A percentile compares a stretch with the other conserved stretches of the same genome.
These are phyloP conservation scores for Phyto melanocephala DNA, from an alignment of 2,888 invertebrate genomes.

Conservation along the genomic window DNA sequence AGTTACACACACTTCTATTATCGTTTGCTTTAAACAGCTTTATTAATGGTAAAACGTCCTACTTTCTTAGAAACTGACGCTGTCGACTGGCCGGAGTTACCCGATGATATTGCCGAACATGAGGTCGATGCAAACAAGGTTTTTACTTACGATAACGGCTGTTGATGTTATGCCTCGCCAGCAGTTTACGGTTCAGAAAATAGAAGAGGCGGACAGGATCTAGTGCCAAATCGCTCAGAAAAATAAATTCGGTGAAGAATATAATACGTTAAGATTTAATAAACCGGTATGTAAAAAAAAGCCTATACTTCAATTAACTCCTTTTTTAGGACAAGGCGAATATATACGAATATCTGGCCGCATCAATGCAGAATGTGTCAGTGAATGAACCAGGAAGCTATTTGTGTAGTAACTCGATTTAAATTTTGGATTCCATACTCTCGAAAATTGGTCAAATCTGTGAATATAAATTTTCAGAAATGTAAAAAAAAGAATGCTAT, in stretches of 20 bases:
- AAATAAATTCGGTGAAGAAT: background rate
- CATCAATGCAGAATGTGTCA: background rate
- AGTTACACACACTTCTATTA: no score
- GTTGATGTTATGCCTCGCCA: no score
- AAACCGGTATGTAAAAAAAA: no score
- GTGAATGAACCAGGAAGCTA: background rate
- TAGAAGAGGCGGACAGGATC: background rate
- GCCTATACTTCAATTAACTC: no score
- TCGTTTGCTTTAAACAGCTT: no score
- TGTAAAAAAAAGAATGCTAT: background rate
- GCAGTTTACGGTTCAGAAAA: no score
- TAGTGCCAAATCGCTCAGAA: background rate
- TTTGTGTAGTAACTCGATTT: background rate
- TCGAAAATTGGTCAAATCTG: background rate
- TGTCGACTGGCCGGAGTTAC: background rate
- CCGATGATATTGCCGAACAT: background rate
- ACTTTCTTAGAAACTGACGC: background rate
- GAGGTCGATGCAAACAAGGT: no score
- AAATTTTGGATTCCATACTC: background rate
- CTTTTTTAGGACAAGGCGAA: background rate
- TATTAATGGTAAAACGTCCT: no score
- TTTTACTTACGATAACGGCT: no score
- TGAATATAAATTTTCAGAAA: background rate
- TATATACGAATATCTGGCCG: background rate
- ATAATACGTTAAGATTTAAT: background rate